Conservation (phyloP, 1,140 invertebrate genomes). For the Micrasema minimum region DNA sequence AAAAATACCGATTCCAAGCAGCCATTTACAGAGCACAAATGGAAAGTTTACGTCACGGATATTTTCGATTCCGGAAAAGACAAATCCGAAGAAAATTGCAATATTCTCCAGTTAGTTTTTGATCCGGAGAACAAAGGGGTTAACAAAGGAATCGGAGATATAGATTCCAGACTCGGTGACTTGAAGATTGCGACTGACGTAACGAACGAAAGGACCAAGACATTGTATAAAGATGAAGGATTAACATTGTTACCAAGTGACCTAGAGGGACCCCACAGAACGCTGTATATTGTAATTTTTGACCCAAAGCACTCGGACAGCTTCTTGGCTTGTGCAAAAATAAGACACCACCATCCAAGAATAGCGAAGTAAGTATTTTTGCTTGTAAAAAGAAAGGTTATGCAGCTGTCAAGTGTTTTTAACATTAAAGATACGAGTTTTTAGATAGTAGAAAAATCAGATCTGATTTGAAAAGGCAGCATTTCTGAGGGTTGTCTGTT, state of each 20-base stretch:
- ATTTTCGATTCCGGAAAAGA: constrained; percentile 83
- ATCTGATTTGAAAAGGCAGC: too few species aligned
- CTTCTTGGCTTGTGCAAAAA: constrained; percentile 86
- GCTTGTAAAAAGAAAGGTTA: too few species aligned
- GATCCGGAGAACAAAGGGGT: constrained; percentile 81
- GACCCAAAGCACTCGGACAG: constrained; percentile 82
- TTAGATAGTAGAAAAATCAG: too few species aligned
- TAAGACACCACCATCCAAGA: constrained; percentile 74
- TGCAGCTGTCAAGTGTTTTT: too few species aligned
- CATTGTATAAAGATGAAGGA: constrained; percentile 73
- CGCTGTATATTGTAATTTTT: constrained; percentile 86
- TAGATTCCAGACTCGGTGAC: constrained; percentile 81
- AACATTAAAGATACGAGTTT: too few species aligned
- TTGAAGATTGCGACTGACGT: constrained; percentile 75
- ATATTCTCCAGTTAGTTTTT: constrained; percentile 85
- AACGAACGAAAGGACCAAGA: constrained; percentile 66
- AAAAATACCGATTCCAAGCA: constrained; percentile 32
- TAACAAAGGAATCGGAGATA: constrained; percentile 80
- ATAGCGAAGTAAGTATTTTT: constrained; percentile 74
- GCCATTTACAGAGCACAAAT: constrained; percentile 75
- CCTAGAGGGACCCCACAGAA: constrained; percentile 76
- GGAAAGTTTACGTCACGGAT: constrained; percentile 92
- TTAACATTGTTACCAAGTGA: constrained; percentile 75
- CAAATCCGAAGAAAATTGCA: constrained; percentile 78
- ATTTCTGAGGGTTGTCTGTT: too few species aligned